Base-by-base conservation (phyloP, 2,113 vertebrate genomes). In the Mustela lutreola region DNA sequence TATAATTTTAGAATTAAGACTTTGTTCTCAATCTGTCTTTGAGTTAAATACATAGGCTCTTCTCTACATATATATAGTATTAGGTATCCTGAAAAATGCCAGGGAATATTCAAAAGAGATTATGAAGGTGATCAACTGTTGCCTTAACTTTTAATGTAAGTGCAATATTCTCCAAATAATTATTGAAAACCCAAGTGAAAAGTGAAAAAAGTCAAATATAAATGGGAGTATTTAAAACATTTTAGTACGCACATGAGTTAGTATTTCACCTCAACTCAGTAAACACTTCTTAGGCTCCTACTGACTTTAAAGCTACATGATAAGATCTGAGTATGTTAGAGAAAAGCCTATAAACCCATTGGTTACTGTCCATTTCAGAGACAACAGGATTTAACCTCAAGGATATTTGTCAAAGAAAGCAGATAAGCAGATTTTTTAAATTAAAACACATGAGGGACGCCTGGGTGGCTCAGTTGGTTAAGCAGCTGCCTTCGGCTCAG, bases 131-230 rank as follows among this genome's bases (percentile, higher is more conserved):
- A 2, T 45, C 62, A 73, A 33, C 1, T 42, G 8, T 42, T 82
- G 16, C 0, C 85, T 96, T 97, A 97, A 91, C 6, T 36, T 33
- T 3, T 96, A 92, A 62, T 86, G 36, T 86, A 63, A 50, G 79
- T 85, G 15, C 5, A 7, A 11, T 7, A 63, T n/a, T 71, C 5
- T 71, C 16, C 50, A 11, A n/a, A 11, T 11, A 73, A 42, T 56
- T 22, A 60, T 0, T 45, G 36, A 79, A 70, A 24, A 50, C 65
- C 9, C 7, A 18, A 82, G 22, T 53, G 9, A 87, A 75, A 65
- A 87, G 6, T 36, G 19, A 58, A 58, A 88, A 22, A 89, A 19
- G 50, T 60, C 15, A 67, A 96, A 56, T 73, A 58, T 28, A 65
- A 86, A 36, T 80, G 21, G 3, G 1, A 15, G 9, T 79, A 60